phyloP scores from a whole-genome alignment of 2,888 invertebrate species.

The Nomada hirtipes region DNA sequence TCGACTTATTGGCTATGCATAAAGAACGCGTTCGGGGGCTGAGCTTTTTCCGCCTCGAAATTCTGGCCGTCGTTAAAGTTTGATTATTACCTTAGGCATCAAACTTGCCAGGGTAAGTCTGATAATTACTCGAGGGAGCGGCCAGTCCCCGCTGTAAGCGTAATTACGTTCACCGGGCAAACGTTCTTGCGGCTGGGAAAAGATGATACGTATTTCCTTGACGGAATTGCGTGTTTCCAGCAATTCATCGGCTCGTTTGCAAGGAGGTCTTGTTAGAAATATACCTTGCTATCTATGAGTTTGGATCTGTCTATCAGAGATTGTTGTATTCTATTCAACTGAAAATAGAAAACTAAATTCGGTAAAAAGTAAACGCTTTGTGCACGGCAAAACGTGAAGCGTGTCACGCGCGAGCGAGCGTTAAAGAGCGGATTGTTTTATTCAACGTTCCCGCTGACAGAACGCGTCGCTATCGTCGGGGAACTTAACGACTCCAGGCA shows the following conservation, averaged over 20 bases:
- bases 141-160: conserved; percentile 12
- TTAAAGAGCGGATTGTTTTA: conserved; percentile 47
- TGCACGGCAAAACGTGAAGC: not conserved
- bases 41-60: conserved; percentile 40
- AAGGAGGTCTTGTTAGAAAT: too few relatives aligned
- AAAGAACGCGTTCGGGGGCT: conserved; percentile 34
- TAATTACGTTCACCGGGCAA: conserved; percentile 5
- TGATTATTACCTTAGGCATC: conserved; percentile 57
- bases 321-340: too few relatives aligned
- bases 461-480: not conserved
- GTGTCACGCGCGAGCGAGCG: not conserved
- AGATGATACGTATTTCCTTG: not conserved
- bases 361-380: too few relatives aligned
- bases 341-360: not conserved
- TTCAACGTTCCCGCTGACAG: conserved; percentile 15
- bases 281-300: too few relatives aligned
- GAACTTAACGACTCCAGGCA: conserved; percentile 46
- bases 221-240: not conserved
- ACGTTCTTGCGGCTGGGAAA: conserved; percentile 24
- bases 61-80: conserved; percentile 49
- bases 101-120: conserved; percentile 51
- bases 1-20: conserved; percentile 40
- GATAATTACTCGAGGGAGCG: conserved; percentile 60
- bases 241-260: too few relatives aligned
- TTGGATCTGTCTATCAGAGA: too few relatives aligned